These are phyloP conservation scores for Scotopteryx bipunctaria DNA, from an alignment of 2,888 invertebrate genomes.

Conservation along the genomic window DNA sequence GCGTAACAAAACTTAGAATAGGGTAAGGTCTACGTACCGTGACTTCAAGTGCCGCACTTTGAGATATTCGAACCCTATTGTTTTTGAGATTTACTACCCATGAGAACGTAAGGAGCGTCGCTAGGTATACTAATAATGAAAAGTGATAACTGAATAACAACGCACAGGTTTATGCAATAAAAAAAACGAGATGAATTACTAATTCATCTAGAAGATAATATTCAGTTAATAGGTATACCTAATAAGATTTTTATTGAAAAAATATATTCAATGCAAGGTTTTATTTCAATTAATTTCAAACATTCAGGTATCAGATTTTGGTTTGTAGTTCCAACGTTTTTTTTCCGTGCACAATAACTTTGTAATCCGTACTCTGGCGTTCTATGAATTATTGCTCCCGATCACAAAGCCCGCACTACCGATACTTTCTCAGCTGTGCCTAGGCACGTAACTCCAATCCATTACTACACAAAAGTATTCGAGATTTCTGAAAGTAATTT, in stretches of 20 bases:
- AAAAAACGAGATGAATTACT: too few species aligned
- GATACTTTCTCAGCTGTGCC: background rate
- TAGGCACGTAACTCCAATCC: background rate
- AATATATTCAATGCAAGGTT: too few species aligned
- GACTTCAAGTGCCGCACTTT: constrained; percentile 1
- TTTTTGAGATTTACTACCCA: background rate
- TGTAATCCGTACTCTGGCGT: background rate
- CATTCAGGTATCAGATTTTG: background rate
- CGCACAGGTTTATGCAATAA: too few species aligned
- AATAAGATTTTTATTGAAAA: too few species aligned
- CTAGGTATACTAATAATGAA: too few species aligned
- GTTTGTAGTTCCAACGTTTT: background rate
- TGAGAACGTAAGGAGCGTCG: too few species aligned
- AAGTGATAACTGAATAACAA: too few species aligned
- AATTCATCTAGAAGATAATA: too few species aligned
- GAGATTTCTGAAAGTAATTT: background rate
- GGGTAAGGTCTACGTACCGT: constrained; percentile 10
- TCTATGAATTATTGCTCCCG: background rate
- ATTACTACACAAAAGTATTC: background rate
- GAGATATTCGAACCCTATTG: constrained; percentile 1
- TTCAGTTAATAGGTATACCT: too few species aligned
- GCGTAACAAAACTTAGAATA: constrained; percentile 16
- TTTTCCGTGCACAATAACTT: background rate
- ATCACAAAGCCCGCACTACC: background rate
- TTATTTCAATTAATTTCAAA: too few species aligned